Base-by-base conservation (phyloP, 2,113 vertebrate genomes). In the Hystrix cristata region DNA sequence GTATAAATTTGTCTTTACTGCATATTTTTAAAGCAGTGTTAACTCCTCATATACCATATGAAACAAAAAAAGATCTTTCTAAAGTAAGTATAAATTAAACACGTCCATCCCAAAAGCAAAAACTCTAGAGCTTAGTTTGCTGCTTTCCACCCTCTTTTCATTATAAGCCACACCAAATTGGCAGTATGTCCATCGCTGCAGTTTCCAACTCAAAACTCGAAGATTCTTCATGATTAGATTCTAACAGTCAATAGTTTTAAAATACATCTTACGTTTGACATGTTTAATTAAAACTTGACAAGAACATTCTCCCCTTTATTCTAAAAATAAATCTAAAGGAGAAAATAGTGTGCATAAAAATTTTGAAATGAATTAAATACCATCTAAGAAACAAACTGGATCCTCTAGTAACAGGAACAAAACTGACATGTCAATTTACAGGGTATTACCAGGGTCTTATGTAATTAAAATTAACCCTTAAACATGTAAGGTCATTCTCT, bases 261-360 rank as follows among this genome's bases (percentile, higher is more conserved):
- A 94, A 83, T 10, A 59, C 21, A 65, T 43, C 25, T 46, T 76
- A 76, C 31, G 19, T 60, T 34, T 38, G 3, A 69, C 12, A 14
- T 64, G 18, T 60, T 93, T 67, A 87, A 1, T 89, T 87, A 87
- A 92, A 95, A 88, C 5, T 83, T 83, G 55, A 0, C 67, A 90
- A 87, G 12, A 57, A 55, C 13, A 8, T n/a, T 90, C 27, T 21
- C n/a, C n/a, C 34, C 21, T 83, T 67, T 83, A 91, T 74, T 31
- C n/a, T 84, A 90, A 95, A 86, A 90, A 84, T 62, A 81, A 87
- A 87, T 38, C 12, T 92, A 91, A 95, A 79, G 55, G 13, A 84
- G 14, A 90, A 88, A 95, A 96, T 1, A 55, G 48, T 14, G 38
- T 43, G 51, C 15, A 71, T 57, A 91, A 97, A 91, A 97, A 92